Percentiles rank a stretch among this genome's conserved stretches.
Conservation (phyloP, 2,113 vertebrate genomes). For the Gobio gobio region DNA sequence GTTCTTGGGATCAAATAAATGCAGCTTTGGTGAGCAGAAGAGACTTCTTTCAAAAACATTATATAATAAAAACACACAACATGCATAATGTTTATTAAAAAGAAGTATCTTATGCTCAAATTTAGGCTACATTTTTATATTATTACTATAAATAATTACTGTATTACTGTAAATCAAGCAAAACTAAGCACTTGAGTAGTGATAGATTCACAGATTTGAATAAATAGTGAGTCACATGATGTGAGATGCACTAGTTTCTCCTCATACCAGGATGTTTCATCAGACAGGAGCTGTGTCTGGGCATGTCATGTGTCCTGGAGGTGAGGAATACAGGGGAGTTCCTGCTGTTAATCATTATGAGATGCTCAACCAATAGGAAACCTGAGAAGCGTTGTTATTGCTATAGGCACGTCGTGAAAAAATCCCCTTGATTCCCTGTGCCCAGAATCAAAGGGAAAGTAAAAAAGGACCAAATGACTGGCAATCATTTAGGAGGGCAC, state of each 20-base stretch:
- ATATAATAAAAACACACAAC: no score
- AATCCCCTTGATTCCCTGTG: slow-evolving; percentile 39
- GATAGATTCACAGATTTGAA: slow-evolving; percentile 2
- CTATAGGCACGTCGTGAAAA: background rate
- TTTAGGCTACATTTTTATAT: no score
- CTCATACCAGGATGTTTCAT: slow-evolving; percentile 33
- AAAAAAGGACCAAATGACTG: slow-evolving; percentile 4
- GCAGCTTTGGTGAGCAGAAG: background rate
- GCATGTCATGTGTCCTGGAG: slow-evolving; percentile 15
- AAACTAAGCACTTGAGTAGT: background rate
- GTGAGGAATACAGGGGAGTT: slow-evolving; percentile 34
- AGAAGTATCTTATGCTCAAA: no score
- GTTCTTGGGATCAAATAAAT: background rate
- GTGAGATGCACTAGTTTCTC: slow-evolving; percentile 42
- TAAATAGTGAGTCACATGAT: background rate
- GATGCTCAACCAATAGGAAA: slow-evolving; percentile 24
- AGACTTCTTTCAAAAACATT: background rate
- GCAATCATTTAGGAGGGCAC: background rate
- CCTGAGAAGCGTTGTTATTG: background rate
- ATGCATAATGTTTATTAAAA: no score
- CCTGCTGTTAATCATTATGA: slow-evolving; percentile 19
- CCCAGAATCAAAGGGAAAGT: slow-evolving; percentile 44
- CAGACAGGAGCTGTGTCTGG: slow-evolving; percentile 21
- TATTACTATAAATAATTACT: background rate
- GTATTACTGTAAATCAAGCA: background rate